Evolutionary conservation across 2,113 vertebrate species (phyloP).

Genomic region (Accipiter cooperii): DNA sequence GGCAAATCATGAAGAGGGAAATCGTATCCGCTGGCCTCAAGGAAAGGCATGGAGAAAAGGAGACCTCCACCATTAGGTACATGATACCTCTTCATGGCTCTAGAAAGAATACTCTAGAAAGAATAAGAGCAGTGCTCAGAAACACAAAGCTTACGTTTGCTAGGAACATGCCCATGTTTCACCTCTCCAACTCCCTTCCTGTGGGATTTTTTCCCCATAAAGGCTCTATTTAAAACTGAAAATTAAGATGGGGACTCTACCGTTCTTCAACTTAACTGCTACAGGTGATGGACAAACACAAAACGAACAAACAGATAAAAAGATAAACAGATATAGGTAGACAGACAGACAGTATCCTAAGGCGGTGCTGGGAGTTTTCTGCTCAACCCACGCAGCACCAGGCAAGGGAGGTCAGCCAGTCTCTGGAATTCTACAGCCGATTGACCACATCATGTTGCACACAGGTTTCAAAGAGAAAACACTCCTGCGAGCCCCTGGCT

Average conservation of each 20-base stretch:
- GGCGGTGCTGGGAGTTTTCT: neutral
- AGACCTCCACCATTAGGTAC: neutral
- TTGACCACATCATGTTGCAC: neutral
- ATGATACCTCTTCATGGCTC: neutral
- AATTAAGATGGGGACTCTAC: neutral
- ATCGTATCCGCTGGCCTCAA: neutral
- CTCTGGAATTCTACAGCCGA: neutral
- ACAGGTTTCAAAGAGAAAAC: conserved; percentile 10
- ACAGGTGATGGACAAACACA: neutral
- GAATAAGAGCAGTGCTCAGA: neutral
- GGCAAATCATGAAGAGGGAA: neutral
- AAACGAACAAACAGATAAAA: neutral
- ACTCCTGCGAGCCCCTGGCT: neutral
- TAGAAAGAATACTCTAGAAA: neutral
- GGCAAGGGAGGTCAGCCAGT: neutral
- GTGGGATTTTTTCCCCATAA: neutral
- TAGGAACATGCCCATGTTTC: neutral
- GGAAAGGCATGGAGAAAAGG: neutral
- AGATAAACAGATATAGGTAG: neutral
- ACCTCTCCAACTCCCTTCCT: neutral
- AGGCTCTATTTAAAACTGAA: neutral
- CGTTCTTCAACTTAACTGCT: neutral
- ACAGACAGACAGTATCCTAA: neutral
- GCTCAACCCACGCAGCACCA: neutral
- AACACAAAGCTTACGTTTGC: neutral